phyloP scores from a whole-genome alignment of 2,113 vertebrate species.

The Uropsilus gracilis region DNA sequence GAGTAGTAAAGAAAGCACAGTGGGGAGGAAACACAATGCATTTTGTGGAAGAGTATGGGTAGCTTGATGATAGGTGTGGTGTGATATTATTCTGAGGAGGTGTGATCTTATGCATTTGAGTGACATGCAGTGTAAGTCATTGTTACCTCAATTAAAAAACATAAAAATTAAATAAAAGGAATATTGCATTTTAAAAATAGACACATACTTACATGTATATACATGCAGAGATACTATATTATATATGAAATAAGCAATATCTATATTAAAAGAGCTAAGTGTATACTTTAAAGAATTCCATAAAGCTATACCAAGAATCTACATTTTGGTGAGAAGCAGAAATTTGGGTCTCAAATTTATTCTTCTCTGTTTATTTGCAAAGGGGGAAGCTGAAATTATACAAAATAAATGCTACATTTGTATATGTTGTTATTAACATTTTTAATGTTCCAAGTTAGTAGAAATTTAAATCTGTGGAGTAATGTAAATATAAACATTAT shows the following conservation, averaged over 20 bases:
- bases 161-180: background rate
- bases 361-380: background rate
- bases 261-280: background rate
- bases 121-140: too few relatives aligned
- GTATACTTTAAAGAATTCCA: background rate
- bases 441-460: background rate
- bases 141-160: too few relatives aligned
- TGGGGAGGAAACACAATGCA: too few relatives aligned
- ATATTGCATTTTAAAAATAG: background rate
- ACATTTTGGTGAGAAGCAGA: background rate
- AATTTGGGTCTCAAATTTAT: background rate
- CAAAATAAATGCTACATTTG: background rate
- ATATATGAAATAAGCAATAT: background rate
- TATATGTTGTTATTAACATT: background rate
- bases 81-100: too few relatives aligned
- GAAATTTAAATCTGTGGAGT: background rate
- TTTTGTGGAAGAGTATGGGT: too few relatives aligned
- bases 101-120: too few relatives aligned
- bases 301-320: background rate
- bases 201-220: background rate
- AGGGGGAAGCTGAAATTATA: background rate
- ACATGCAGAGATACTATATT: background rate
- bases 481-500: background rate
- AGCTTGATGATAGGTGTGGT: too few relatives aligned
- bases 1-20: too few relatives aligned